Evolutionary conservation across 2,888 invertebrate genomes (phyloP).

Genomic region (Nephrocerus scutellatus): DNA sequence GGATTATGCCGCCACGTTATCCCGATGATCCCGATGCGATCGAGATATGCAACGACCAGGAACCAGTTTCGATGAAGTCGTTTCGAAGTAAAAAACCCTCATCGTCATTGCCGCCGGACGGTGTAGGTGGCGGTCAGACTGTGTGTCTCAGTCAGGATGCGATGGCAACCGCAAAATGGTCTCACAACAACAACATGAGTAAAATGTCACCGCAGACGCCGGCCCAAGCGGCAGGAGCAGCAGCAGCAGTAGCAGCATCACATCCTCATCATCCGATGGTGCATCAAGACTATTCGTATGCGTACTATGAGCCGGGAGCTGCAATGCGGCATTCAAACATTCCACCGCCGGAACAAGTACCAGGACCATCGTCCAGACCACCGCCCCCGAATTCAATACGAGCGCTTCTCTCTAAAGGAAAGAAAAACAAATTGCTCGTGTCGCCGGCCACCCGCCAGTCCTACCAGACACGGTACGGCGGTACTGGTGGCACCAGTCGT

Average conservation of each 20-base stretch:
- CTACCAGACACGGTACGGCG: constrained; percentile 70
- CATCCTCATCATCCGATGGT: constrained; percentile 23
- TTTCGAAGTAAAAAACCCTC: constrained; percentile 22
- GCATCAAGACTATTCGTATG: constrained; percentile 68
- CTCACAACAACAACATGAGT: too few species aligned
- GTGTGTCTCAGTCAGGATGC: too few species aligned
- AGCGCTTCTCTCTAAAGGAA: constrained; percentile 44
- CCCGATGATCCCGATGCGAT: constrained; percentile 43
- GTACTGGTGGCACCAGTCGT: constrained; percentile 30
- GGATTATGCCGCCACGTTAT: constrained; percentile 39
- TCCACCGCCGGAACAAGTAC: constrained; percentile 50
- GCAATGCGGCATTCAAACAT: constrained; percentile 58
- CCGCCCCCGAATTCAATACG: constrained; percentile 46
- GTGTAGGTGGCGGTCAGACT: constrained; percentile 20
- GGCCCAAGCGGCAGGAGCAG: constrained; percentile 14
- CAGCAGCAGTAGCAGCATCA: constrained; percentile 20
- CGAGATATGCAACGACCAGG: constrained; percentile 43
- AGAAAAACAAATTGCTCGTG: constrained; percentile 42
- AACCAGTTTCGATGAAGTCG: constrained; percentile 25
- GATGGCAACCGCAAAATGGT: too few species aligned
- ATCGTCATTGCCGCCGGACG: constrained; percentile 16
- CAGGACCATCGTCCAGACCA: constrained; percentile 27
- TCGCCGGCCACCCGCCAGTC: constrained; percentile 52
- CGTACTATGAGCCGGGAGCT: constrained; percentile 69
- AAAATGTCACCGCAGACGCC: constrained; percentile 17